Conservation (phyloP, 2,113 vertebrate genomes). For the Okapia johnstoni region DNA sequence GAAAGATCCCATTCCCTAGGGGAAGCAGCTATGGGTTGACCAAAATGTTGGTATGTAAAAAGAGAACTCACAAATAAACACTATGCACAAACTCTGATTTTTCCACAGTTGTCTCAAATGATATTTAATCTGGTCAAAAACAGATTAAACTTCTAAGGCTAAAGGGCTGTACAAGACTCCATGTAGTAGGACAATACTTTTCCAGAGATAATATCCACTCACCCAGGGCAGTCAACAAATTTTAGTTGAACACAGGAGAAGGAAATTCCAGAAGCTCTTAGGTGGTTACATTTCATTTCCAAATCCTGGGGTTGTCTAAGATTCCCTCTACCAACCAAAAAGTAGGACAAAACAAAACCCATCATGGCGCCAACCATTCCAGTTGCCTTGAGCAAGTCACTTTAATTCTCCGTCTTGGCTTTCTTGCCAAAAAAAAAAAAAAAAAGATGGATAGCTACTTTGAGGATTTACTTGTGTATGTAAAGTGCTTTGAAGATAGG, state of each 20-base stretch:
- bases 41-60: background rate
- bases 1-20: background rate
- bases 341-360: background rate
- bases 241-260: background rate
- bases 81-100: background rate
- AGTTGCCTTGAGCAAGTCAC: background rate
- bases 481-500: background rate
- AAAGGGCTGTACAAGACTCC: background rate
- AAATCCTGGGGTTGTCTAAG: background rate
- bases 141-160: background rate
- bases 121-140: background rate
- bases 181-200: background rate
- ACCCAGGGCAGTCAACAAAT: background rate
- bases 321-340: background rate
- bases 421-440: background rate
- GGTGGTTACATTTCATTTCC: background rate
- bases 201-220: background rate
- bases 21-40: background rate
- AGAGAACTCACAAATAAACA: background rate
- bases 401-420: background rate
- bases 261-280: background rate
- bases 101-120: background rate
- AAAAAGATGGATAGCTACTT: background rate
- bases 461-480: background rate
- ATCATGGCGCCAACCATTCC: background rate